Base-by-base conservation (phyloP, 2,113 vertebrate species). In the Girardinichthys multiradiatus region DNA sequence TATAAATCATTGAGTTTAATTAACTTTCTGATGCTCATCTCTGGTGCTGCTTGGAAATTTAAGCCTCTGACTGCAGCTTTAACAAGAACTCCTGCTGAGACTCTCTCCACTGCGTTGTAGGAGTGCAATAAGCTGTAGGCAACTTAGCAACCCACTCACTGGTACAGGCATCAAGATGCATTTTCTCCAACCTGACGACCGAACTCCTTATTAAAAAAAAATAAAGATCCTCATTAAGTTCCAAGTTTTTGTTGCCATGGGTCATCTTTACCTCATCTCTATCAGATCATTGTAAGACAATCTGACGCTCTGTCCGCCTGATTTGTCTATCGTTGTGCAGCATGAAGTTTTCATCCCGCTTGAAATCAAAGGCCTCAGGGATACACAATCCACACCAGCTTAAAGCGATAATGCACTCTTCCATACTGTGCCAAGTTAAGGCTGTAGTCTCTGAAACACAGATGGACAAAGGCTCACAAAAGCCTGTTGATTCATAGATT, bases 401-500 rank as follows among this genome's bases (percentile, higher is more conserved):
- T 81, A 68, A n/a, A 76, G 69, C 48, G 80, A 65, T 79, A 63
- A 64, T 73, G 68, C 74, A 70, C 68, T 58, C 63, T 35, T 78
- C 27, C 75, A 70, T 61, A 48, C 74, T 82, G 81, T 61, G 84
- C 76, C 48, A 69, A 84, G 86, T 82, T 88, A 74, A 86, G 70
- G 69, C 69, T 88, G 74, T 81, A 65, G 80, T 72, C 74, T 80
- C 48, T 27, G 81, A 85, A 70, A 78, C 62, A 63, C 70, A 71
- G 76, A 88, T 65, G 70, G 80, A 91, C 88, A 91, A 86, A 90
- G 76, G 72, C 82, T 83, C 4, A 64, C 64, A 79, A 86, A 85
- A 81, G 83, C 82, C 83, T 85, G 86, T 89, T 89, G 90, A 87
- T 84, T 90, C 84, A 68, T 42, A 31, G 77, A 57, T 80, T 81